Base-by-base conservation (phyloP, 2,797 vertebrate genomes). In the Sebastolobus alascanus region DNA sequence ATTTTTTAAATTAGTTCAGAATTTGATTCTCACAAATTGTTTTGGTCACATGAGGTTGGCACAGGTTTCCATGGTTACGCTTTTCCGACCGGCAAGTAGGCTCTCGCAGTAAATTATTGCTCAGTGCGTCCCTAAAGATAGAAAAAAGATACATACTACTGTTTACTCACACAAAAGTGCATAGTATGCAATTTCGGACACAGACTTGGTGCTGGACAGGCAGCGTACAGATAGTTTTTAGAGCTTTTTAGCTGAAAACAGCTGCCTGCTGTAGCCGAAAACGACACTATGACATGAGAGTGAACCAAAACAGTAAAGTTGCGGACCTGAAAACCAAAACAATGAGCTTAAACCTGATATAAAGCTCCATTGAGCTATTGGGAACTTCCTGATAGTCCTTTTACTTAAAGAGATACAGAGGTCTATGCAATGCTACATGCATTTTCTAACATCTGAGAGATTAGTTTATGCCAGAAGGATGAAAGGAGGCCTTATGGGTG, bases 391-490 rank as follows among this genome's bases (percentile, higher is more conserved):
- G 9, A 73, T 22, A 43, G 55, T 6, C 20, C 25, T 68, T 73
- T 66, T 63, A 61, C 22, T 46, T 74, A 18, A 11, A 72, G 55
- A 50, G 27, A 16, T 40, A 46, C 27, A 70, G 22, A 50, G n/a
- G 1, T 56, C 37, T 66, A 8, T 29, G n/a, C 22, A 61, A 66
- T 78, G 50, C 38, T 55, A 13, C 13, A 67, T 60, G 11, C 27
- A 7, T 18, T 66, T 71, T 58, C 55, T 58, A 59, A 80, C 46
- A 80, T 89, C 72, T 73, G 69, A 84, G 37, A 64, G 31, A 25
- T 8, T 11, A 31, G 61, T 72, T 85, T 66, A 56, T 80, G 72
- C 64, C 67, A 82, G 59, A 46, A 22, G 60, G 56, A 61, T 52
- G 74, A 68, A 85, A 37, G 61, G 27, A 69, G 38, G 20, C 59